Evolutionary conservation across 1,140 invertebrate genomes (phyloP).

Genomic region (Dendroctonus ponderosae): DNA sequence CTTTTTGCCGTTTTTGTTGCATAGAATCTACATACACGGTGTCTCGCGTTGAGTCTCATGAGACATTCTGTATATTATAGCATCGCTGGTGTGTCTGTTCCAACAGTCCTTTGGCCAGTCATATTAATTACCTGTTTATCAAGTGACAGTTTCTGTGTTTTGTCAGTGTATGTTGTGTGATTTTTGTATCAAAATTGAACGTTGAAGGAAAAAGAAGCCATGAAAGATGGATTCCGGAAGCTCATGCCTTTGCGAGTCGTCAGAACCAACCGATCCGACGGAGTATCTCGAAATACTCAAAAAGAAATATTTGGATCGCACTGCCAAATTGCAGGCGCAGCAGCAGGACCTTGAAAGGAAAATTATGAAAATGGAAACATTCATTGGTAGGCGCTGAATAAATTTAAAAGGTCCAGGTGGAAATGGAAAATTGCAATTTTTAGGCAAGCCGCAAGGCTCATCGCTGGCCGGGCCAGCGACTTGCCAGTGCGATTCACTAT

Average conservation of each 20-base stretch:
- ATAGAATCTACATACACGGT: too few species aligned
- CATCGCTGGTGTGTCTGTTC: too few species aligned
- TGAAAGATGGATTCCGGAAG: constrained; percentile 17
- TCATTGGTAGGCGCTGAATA: constrained; percentile 15
- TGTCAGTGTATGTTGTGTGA: not conserved
- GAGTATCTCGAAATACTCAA: constrained; percentile 28
- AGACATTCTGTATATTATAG: too few species aligned
- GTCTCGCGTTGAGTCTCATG: too few species aligned
- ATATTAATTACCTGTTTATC: too few species aligned
- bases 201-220: constrained; percentile 5
- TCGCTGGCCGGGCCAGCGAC: not conserved
- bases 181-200: constrained; percentile 11
- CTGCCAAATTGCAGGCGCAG: constrained; percentile 23
- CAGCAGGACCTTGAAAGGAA: constrained; percentile 23
- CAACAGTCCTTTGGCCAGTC: too few species aligned
- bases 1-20: too few species aligned
- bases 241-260: constrained; percentile 17
- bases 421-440: not conserved
- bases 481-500: constrained; percentile 2
- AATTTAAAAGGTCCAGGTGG: not conserved
- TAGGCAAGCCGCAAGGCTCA: not conserved
- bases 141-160: not conserved
- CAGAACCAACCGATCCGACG: constrained; percentile 16
- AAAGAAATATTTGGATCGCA: constrained; percentile 21
- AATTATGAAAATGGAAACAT: constrained; percentile 24